Base-by-base conservation (phyloP, 2,113 vertebrate species). In the Irena cyanogastra region DNA sequence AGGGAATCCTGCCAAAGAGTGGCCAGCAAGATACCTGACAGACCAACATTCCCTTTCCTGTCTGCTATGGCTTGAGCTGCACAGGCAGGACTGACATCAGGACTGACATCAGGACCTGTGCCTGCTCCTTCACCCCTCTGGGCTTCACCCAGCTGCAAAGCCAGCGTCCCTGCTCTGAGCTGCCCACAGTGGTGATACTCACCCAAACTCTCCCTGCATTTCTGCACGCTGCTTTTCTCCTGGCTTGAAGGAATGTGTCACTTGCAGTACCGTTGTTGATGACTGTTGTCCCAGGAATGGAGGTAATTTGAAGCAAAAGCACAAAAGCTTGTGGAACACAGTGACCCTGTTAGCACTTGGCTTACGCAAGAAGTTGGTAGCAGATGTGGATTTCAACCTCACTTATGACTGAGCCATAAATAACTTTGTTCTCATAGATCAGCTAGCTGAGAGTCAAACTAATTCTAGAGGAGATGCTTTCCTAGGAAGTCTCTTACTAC, bases 251-350 rank as follows among this genome's bases (percentile, higher is more conserved):
- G 18, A 84, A 75, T 52, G 47, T 20, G 41, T 4, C 71, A 30
- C 33, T 16, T 17, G 9, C 31, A 17, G 33, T 17, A 5, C 35
- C 0, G 0, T 3, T 56, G 35, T 14, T 6, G 26, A 33, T 33
- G 37, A 39, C 7, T 52, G 16, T 14, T 65, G 41, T 10, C 12
- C n/a, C n/a, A 77, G 26, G 60, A 91, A 56, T 0, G n/a, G 30
- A 68, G 56, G 47, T 5, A 71, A 89, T 74, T 42, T 39, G 47
- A 86, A 77, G 20, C 9, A 89, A 66, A 82, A 54, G 0, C 44
- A 86, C 16, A 45, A 47, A 65, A 22, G 1, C n/a, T 69, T 49
- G 77, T 35, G 37, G 56, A 72, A 69, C 0, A 0, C 1, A 0
- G 30, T 50, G 75, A 47, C 45, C 7, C 35, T 87, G 42, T 27